phyloP scores from a whole-genome alignment of 1,140 invertebrate species.

The Macrosteles quadrilineatus region DNA sequence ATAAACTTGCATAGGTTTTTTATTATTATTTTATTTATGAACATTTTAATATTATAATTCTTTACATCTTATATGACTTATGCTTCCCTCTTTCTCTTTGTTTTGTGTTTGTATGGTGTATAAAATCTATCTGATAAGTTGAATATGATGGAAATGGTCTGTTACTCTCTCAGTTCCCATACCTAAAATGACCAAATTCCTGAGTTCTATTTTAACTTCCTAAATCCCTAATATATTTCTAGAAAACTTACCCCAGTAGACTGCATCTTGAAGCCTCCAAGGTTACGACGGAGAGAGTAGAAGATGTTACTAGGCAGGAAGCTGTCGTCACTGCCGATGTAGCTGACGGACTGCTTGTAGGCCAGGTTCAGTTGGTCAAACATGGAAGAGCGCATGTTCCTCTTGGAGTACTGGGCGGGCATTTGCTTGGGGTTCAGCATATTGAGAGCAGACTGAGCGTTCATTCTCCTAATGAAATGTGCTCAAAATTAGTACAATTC shows the following conservation, averaged over 20 bases:
- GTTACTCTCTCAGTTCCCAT: too few relatives aligned
- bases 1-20: not conserved
- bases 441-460: conserved; percentile 56
- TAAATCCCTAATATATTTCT: too few relatives aligned
- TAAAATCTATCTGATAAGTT: not conserved
- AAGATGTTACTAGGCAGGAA: conserved; percentile 54
- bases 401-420: conserved; percentile 55
- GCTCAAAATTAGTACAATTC: too few relatives aligned
- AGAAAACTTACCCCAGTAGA: conserved; percentile 45
- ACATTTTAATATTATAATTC: too few relatives aligned
- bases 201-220: too few relatives aligned
- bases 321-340: conserved; percentile 59
- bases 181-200: too few relatives aligned
- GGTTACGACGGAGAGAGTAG: conserved; percentile 46
- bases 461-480: conserved; percentile 41
- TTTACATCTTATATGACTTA: too few relatives aligned
- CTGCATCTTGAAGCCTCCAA: conserved; percentile 53
- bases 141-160: too few relatives aligned
- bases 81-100: not conserved
- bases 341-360: conserved; percentile 48
- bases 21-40: not conserved
- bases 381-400: conserved; percentile 49
- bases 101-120: not conserved
- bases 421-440: conserved; percentile 58
- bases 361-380: conserved; percentile 52